Conservation (phyloP, 2,797 vertebrate species). For the Parambassis ranga region DNA sequence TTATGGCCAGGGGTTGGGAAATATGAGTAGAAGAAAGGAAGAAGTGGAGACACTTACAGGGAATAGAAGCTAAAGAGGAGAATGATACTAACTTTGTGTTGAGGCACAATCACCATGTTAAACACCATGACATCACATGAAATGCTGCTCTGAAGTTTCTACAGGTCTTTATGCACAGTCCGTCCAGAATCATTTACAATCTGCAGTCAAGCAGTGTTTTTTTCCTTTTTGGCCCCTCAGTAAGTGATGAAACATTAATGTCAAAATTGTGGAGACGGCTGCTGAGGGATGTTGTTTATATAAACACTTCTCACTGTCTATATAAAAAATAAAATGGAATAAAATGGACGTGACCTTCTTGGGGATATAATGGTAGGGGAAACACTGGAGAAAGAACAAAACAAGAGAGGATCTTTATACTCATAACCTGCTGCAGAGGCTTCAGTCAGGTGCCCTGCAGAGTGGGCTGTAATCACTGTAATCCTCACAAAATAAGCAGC, state of each 20-base stretch:
- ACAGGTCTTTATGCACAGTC: too few relatives aligned
- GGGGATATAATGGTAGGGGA: neutral
- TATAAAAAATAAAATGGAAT: too few relatives aligned
- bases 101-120: too few relatives aligned
- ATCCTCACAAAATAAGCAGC: slow-evolving; percentile 15
- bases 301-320: slow-evolving; percentile 24
- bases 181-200: neutral
- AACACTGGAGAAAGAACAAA: neutral
- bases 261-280: slow-evolving; percentile 8
- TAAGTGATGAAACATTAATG: slow-evolving; percentile 17
- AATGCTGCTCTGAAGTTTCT: too few relatives aligned
- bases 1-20: slow-evolving; percentile 25
- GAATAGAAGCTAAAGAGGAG: neutral
- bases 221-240: neutral
- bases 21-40: slow-evolving; percentile 31
- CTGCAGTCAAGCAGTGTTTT: neutral
- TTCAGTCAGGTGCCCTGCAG: slow-evolving; percentile 21
- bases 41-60: neutral
- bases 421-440: neutral
- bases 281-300: slow-evolving; percentile 29
- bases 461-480: slow-evolving; percentile 5
- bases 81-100: too few relatives aligned
- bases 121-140: too few relatives aligned
- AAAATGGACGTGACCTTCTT: too few relatives aligned
- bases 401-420: neutral